Evolutionary conservation across 2,113 vertebrate genomes (phyloP).

Genomic region (Bothrops jararaca): DNA sequence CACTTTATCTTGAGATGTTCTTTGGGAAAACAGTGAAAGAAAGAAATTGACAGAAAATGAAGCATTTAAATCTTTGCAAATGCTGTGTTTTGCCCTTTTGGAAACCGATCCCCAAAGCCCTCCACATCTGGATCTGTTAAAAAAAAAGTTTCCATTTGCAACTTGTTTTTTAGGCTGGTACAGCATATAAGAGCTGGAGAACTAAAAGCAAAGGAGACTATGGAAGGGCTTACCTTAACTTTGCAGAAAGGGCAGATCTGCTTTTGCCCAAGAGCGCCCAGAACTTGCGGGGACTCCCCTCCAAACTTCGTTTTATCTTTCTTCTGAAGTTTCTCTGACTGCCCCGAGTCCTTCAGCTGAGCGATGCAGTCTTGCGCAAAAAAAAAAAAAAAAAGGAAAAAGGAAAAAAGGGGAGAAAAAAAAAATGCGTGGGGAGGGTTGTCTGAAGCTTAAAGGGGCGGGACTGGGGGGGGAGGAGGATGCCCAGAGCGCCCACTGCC

Average conservation of each 20-base stretch:
- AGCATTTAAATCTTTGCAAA: background rate
- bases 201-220: background rate
- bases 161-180: background rate
- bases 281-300: background rate
- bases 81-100: background rate
- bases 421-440: background rate
- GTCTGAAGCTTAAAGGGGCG: background rate
- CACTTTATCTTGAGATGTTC: background rate
- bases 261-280: background rate
- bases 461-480: background rate
- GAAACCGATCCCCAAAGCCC: background rate
- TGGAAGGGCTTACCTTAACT: conserved; percentile 5
- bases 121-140: conserved; percentile 22
- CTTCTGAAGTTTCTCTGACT: background rate
- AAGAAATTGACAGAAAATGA: background rate
- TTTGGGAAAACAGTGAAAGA: background rate
- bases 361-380: background rate
- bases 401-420: fast-evolving
- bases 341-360: background rate
- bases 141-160: conserved; percentile 20
- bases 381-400: background rate
- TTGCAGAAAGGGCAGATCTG: background rate
- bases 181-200: background rate
- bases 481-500: background rate
- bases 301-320: background rate